These are phyloP conservation scores for Rhea pennata DNA, from an alignment of 2,113 vertebrate species.

Conservation along the genomic window DNA sequence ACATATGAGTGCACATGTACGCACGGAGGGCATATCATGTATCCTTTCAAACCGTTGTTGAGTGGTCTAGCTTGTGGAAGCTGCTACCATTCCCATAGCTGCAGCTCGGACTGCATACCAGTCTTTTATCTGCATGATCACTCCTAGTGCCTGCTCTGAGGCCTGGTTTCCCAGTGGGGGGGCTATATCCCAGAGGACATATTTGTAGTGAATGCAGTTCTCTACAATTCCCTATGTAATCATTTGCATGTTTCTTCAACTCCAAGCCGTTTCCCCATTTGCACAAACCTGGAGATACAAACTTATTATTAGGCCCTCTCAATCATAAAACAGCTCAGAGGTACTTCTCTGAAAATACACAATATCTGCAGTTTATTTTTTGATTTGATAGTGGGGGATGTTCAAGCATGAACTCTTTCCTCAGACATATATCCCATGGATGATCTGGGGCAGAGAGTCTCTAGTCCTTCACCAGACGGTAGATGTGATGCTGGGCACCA, in stretches of 20 bases:
- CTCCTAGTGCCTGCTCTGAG: not conserved
- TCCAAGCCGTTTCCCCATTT: not conserved
- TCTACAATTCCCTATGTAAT: not conserved
- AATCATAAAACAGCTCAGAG: constrained; percentile 55
- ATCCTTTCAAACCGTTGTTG: not conserved
- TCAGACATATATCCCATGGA: constrained; percentile 52
- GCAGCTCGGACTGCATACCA: not conserved
- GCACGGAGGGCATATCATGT: not conserved
- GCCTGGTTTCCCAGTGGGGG: not conserved
- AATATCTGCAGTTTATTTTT: constrained; percentile 77
- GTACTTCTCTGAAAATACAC: constrained; percentile 72
- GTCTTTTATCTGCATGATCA: not conserved
- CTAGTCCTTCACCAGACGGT: constrained; percentile 94
- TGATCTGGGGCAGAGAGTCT: constrained; percentile 53
- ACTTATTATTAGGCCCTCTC: not conserved
- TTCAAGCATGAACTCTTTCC: constrained; percentile 58
- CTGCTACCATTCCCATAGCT: not conserved
- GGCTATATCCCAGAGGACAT: not conserved
- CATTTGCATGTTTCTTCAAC: not conserved
- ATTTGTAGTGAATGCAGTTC: not conserved
- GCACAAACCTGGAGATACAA: not conserved
- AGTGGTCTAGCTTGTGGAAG: not conserved
- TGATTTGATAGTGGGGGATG: constrained; percentile 32
- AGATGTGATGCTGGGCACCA: constrained; percentile 94
- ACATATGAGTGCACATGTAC: not conserved